A percentile compares a stretch with the other conserved stretches of the same genome.
Conservation (phyloP, 2,888 invertebrate genomes). For the Pterobdella sp. region DNA sequence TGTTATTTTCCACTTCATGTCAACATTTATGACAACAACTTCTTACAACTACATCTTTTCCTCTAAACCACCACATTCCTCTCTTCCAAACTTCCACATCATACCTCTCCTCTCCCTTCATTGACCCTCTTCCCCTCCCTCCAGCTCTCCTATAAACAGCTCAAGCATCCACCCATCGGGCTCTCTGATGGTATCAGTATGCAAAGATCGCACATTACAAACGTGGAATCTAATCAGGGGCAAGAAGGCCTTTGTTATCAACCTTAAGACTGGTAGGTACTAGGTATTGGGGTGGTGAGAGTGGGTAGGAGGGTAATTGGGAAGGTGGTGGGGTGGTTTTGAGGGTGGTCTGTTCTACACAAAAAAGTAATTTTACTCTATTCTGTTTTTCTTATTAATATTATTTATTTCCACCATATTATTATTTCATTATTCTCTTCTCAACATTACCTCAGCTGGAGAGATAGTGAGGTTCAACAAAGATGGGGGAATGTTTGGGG, state of each 20-base stretch:
- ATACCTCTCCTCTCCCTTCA: too few species aligned
- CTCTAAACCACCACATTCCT: too few species aligned
- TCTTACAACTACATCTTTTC: too few species aligned
- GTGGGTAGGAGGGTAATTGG: not conserved
- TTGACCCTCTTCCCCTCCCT: conserved; percentile 27
- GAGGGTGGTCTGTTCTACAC: not conserved
- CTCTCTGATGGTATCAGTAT: conserved; percentile 76
- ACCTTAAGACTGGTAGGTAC: conserved; percentile 50
- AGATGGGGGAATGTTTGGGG: conserved; percentile 66
- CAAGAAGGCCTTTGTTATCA: conserved; percentile 78
- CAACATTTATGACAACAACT: too few species aligned
- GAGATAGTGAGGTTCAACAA: conserved; percentile 64
- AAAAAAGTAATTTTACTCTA: not conserved
- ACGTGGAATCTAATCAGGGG: conserved; percentile 93
- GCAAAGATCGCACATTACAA: conserved; percentile 68
- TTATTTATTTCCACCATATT: not conserved
- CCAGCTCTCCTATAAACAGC: conserved; percentile 57
- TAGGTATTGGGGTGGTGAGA: not conserved
- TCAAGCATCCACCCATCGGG: conserved; percentile 79
- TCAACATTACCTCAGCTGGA: conserved; percentile 48
- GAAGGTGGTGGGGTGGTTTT: not conserved
- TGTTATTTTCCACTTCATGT: too few species aligned
- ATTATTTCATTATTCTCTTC: not conserved
- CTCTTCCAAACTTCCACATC: too few species aligned
- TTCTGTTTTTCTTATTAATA: not conserved